phyloP scores from a whole-genome alignment of 2,888 invertebrate genomes.

The Sarcophaga carnaria region DNA sequence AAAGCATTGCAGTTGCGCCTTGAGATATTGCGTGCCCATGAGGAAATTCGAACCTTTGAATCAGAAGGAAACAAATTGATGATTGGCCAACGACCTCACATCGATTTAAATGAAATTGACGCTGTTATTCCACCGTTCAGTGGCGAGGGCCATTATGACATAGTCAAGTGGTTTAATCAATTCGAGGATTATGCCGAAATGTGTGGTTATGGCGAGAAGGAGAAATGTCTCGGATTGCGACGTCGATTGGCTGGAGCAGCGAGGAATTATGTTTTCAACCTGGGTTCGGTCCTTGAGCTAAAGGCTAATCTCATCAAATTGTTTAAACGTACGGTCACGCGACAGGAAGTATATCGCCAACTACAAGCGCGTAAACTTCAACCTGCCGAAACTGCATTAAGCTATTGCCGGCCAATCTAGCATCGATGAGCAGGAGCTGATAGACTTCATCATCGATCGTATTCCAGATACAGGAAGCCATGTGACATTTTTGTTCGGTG shows the following conservation, averaged over 20 bases:
- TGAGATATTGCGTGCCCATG: not conserved
- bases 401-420: slow-evolving; percentile 30
- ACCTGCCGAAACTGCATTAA: slow-evolving; percentile 27
- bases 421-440: slow-evolving; percentile 43
- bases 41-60: slow-evolving; percentile 1
- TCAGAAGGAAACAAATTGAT: not conserved
- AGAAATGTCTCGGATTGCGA: slow-evolving; percentile 3
- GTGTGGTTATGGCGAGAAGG: slow-evolving; percentile 10
- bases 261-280: slow-evolving; percentile 6
- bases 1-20: not conserved
- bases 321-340: slow-evolving; percentile 45
- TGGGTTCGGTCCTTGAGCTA: slow-evolving; percentile 18
- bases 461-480: slow-evolving; percentile 40
- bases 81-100: not conserved
- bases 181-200: slow-evolving; percentile 43
- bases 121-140: slow-evolving; percentile 39
- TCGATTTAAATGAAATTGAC: slow-evolving; percentile 23
- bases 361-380: slow-evolving; percentile 29
- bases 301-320: slow-evolving; percentile 43
- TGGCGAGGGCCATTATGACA: slow-evolving; percentile 41
- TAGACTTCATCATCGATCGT: slow-evolving; percentile 54
- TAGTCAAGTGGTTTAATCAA: slow-evolving; percentile 42
- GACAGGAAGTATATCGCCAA: slow-evolving; percentile 52
- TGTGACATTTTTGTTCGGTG: slow-evolving; percentile 34
- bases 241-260: slow-evolving; percentile 20